Base-by-base conservation (phyloP, 2,797 vertebrate species). In the Loris lydekkerianus region DNA sequence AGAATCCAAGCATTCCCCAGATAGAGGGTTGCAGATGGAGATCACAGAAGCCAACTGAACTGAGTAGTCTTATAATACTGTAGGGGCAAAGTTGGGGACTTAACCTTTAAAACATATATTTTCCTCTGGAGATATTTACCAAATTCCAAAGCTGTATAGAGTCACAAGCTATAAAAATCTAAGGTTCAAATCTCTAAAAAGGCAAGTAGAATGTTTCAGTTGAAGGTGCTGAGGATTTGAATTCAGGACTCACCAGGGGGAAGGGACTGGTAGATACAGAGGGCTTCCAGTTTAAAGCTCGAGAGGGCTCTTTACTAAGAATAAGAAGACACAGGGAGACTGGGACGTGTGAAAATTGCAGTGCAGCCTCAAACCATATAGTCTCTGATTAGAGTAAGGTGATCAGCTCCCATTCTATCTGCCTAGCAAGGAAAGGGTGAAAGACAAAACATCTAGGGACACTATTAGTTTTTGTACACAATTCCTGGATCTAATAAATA, bases 111-210 rank as follows among this genome's bases (percentile, higher is more conserved):
- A 61, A 77, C 31, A 9, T 13, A 77, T 40, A 21, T 37, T 40
- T 56, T 69, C 43, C 43, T 10, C 70, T 65, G 53, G 53, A 77
- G 80, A 70, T 72, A 49, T 20, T 89, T 91, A 72, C 21, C 25
- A 29, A 84, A 73, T 72, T 88, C 56, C 31, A 27, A 84, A 87
- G 76, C 60, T 69, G 11, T 49, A 10, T 34, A 56, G 43, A 34
- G 56, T 27, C 37, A 69, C 67, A 85, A 18, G 60, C 86, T 80
- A 20, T 86, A 65, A 89, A 63, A 70, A 81, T 27, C 75, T n/a
- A 86, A 86, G 46, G 53, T 53, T 61, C 80, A 78, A 56, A 61
- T 43, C 56, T 94, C 77, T 63, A 72, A 60, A 80, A 80, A 75
- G 43, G 49, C 75, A 25, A 82, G 29, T 43, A 10, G 40, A 65